Evolutionary conservation across 2,888 invertebrate genomes (phyloP), one percentile per base, ranked within the genome.

Genomic region (Eueremaeus valkanovi): DNA sequence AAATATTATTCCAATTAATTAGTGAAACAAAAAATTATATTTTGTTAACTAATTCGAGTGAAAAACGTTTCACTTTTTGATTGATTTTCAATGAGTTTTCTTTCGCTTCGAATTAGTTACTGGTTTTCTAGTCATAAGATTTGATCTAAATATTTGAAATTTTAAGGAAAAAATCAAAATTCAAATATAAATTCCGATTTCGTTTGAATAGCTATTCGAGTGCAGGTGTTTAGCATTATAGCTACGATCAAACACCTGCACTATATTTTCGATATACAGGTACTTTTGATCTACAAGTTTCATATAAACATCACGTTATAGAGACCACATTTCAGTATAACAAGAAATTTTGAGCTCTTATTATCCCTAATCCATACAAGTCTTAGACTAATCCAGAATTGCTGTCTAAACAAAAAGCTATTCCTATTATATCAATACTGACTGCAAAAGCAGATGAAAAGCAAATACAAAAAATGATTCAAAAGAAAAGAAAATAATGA

Each of bases 191-290:
- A 27, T 27, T 55, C 27, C 27, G 6, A 27, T 55, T 55, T n/a
- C 24, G 9, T 55, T 55, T 55, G 13, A 51, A 24, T 51, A 11
- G 21, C n/a, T n/a, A 21, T 3, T n/a, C 1, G 9, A 16, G 55
- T 55, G 55, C 55, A 55, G 55, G 55, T 55, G 55, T 27, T 55
- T 55, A 27, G 55, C 55, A 55, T 55, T 27, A 55, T 1, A n/a
- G 55, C 21, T 2, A 11, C 11, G 3, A 24, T 27, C 2, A 51
- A 55, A 55, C 55, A 55, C 55, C 55, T 55, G 55, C 55, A 45
- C 13, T 21, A 21, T 5, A 51, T 51, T 5, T 11, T 8, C 36
- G 36, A 36, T 8, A 36, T 36, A 11, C 36, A 36, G 6, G 11
- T 8, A 36, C 36, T n/a, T n/a, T n/a, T n/a, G n/a, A 36, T 36